Conservation (phyloP, 2,888 invertebrate genomes). For the Muscina levida region DNA sequence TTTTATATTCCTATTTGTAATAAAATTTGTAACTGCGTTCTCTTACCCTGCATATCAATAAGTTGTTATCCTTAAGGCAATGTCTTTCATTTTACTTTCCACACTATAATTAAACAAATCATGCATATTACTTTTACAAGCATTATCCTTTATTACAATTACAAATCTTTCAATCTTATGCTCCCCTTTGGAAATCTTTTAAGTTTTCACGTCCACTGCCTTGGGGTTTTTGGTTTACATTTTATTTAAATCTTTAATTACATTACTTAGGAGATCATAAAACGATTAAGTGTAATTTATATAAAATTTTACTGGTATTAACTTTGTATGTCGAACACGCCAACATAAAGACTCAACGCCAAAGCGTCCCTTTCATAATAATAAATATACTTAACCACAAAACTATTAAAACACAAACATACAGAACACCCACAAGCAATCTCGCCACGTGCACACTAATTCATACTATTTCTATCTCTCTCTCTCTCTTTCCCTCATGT, state of each 20-base stretch:
- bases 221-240: too few relatives aligned
- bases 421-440: neutral
- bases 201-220: too few relatives aligned
- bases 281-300: slow-evolving; percentile 52
- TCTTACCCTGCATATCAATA: too few relatives aligned
- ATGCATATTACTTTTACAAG: too few relatives aligned
- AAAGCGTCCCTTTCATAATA: slow-evolving; percentile 27
- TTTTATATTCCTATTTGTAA: too few relatives aligned
- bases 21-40: too few relatives aligned
- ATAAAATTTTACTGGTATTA: slow-evolving; percentile 33
- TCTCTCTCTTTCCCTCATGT: neutral
- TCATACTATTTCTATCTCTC: neutral
- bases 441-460: neutral
- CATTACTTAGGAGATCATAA: slow-evolving; percentile 49
- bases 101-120: too few relatives aligned
- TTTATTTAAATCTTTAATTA: slow-evolving; percentile 52
- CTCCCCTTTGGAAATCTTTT: too few relatives aligned
- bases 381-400: slow-evolving; percentile 37
- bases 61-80: too few relatives aligned
- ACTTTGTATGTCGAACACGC: slow-evolving; percentile 25
- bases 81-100: too few relatives aligned
- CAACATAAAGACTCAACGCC: slow-evolving; percentile 13
- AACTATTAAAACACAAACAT: slow-evolving; percentile 36
- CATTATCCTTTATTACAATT: too few relatives aligned
- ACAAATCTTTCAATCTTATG: too few relatives aligned